Evolutionary conservation across 2,113 vertebrate species (phyloP), one percentile per base, ranked within the genome.

Genomic region (Gila orcuttii): DNA sequence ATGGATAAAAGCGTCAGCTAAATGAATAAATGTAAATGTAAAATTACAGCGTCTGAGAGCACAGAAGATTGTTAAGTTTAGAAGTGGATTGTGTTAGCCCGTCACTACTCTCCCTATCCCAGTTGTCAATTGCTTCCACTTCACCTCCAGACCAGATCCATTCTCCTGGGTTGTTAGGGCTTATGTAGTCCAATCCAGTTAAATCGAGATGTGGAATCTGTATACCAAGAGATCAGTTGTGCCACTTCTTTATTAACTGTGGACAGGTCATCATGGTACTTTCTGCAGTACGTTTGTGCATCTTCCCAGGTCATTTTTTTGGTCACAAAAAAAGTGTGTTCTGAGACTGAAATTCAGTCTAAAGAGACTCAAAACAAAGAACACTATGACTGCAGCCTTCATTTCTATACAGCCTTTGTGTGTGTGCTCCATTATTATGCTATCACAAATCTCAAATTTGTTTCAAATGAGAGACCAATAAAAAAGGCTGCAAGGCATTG

Each of bases 61-160:
- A 76, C 4, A 7, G 4, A 50, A n/a, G 3, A 47, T 60, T 2
- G 28, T 78, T 62, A 11, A 62, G 73, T 12, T 76, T 33, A 77
- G n/a, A 42, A 66, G 0, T 55, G 1, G 11, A 52, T 68, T 5
- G 2, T 5, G 50, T 36, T 21, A 76, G 1, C 6, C 8, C 21
- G 1, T 3, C 57, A 68, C 74, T n/a, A 78, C 7, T 6, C 13
- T 31, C 8, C 0, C 0, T 9, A 3, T 42, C 39, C 69, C 79
- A 86, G 36, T 50, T 42, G 19, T 21, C 25, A 33, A 68, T 39
- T 36, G 17, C 3, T 36, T 21, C 23, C 6, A 3, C 8, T 1
- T 75, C 23, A n/a, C 71, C 79, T 55, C 59, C 73, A 15, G 85
- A 86, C 85, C 85, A 86, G 45, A 39, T 82, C 73, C 73, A 86